These are phyloP conservation scores for Scolopax bukidnonensis DNA, from an alignment of 2,797 vertebrate species.

Conservation along the genomic window DNA sequence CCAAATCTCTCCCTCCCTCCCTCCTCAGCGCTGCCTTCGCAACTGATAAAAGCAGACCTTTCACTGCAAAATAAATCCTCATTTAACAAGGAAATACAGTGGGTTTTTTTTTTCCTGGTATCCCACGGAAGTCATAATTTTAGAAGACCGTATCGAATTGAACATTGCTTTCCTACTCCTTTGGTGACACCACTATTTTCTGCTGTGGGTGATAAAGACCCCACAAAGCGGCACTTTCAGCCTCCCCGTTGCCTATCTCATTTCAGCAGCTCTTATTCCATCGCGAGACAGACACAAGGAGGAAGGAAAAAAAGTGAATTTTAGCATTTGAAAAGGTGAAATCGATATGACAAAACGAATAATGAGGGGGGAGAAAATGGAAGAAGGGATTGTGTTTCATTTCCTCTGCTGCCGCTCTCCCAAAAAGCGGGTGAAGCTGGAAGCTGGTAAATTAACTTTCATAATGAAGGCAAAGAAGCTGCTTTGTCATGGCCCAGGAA, in stretches of 20 bases:
- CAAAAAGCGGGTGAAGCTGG: not conserved
- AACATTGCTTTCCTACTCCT: not conserved
- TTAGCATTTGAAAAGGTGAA: not conserved
- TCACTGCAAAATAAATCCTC: not conserved
- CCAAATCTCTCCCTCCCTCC: not conserved
- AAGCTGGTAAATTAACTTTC: not conserved
- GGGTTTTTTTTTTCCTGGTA: not conserved
- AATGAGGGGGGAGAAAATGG: not conserved
- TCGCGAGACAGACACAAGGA: not conserved
- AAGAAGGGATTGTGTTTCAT: not conserved
- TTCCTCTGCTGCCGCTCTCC: not conserved
- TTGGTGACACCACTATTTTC: not conserved
- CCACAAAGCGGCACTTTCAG: not conserved
- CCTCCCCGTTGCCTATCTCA: not conserved
- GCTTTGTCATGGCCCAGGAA: not conserved
- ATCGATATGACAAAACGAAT: not conserved
- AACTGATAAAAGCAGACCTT: not conserved
- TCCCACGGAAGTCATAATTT: not conserved
- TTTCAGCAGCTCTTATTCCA: not conserved
- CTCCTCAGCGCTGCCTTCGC: not conserved
- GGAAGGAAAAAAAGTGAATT: not conserved
- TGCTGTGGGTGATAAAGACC: not conserved
- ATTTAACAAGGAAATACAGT: not conserved
- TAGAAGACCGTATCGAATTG: accelerated
- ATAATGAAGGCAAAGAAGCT: not conserved